Evolutionary conservation across 2,113 vertebrate species (phyloP).

Genomic region (Zosterops borbonicus): DNA sequence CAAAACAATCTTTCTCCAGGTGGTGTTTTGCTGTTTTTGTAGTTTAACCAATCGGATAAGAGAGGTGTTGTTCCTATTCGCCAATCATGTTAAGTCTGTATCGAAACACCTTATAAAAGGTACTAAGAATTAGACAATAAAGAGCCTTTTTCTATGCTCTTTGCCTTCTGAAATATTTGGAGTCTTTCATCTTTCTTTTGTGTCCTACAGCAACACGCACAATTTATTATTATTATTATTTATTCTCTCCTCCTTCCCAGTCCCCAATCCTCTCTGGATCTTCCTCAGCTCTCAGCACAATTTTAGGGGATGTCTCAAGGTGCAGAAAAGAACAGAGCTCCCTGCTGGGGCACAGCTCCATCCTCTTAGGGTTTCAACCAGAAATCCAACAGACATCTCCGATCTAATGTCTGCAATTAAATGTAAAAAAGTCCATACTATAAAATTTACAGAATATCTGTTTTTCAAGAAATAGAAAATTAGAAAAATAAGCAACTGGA

Average conservation of each 20-base stretch:
- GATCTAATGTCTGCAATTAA: rapidly evolving
- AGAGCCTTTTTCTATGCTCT: too few species aligned
- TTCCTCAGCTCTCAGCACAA: neutral
- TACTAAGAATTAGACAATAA: too few species aligned
- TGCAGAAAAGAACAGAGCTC: neutral
- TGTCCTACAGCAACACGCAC: too few species aligned
- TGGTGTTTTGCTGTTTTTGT: too few species aligned
- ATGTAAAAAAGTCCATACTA: rapidly evolving
- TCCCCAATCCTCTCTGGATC: neutral
- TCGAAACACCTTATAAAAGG: too few species aligned
- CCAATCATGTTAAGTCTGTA: too few species aligned
- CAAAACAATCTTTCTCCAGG: too few species aligned
- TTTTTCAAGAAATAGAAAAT: neutral
- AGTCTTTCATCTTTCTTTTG: too few species aligned
- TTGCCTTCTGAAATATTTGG: too few species aligned
- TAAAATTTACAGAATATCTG: rapidly evolving
- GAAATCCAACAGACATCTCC: neutral
- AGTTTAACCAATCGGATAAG: too few species aligned
- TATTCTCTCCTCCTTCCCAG: neutral
- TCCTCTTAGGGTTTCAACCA: neutral
- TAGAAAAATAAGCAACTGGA: rapidly evolving
- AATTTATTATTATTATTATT: too few species aligned
- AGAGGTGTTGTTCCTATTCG: too few species aligned
- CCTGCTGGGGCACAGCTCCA: neutral
- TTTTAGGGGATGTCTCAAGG: neutral